These are phyloP conservation scores for Drosophila orosa DNA, from an alignment of 1,140 invertebrate species.

Conservation along the genomic window DNA sequence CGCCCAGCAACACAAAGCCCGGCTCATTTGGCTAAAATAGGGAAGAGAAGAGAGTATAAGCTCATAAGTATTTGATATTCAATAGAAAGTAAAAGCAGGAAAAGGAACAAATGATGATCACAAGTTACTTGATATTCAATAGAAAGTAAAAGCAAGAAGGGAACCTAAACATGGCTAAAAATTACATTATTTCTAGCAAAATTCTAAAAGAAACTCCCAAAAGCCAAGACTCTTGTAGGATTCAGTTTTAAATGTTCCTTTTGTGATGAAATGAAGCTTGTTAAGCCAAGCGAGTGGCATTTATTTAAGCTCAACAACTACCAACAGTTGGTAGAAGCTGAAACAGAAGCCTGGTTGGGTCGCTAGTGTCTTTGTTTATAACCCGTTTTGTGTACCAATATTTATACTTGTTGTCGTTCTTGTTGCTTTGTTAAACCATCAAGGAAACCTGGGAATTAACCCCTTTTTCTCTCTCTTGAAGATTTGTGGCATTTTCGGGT, in stretches of 20 bases:
- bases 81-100: no score
- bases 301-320: slow-evolving; percentile 8
- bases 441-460: slow-evolving; percentile 15
- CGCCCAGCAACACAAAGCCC: slow-evolving; percentile 86
- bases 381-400: slow-evolving; percentile 25
- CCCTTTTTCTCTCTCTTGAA: neutral
- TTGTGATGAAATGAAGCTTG: neutral
- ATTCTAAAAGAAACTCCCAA: no score
- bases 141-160: neutral
- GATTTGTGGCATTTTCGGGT: slow-evolving; percentile 21
- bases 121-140: neutral
- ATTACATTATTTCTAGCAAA: neutral
- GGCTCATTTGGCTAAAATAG: slow-evolving; percentile 87
- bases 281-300: slow-evolving; percentile 10
- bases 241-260: neutral
- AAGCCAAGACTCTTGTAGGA: neutral
- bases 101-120: no score
- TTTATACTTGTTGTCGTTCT: neutral
- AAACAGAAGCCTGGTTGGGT: slow-evolving; percentile 10
- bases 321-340: slow-evolving; percentile 11
- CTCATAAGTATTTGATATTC: neutral
- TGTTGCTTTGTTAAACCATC: slow-evolving; percentile 2
- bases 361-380: slow-evolving; percentile 6
- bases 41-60: neutral
- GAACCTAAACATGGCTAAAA: neutral